Base-by-base conservation (phyloP, 2,888 invertebrate species). In the Lypha dubia region DNA sequence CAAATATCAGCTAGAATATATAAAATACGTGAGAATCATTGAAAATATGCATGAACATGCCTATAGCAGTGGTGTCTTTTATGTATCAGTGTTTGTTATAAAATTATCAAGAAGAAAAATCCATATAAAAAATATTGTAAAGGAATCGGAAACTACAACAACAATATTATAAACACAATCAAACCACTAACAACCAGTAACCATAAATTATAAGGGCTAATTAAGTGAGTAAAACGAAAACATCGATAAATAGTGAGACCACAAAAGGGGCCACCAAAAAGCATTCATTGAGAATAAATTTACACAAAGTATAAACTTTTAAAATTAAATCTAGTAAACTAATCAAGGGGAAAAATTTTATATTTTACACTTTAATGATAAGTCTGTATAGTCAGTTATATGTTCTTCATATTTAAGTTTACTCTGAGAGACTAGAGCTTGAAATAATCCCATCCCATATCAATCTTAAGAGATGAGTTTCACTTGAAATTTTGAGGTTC, bases 131-230 rank as follows among this genome's bases (percentile, higher is more conserved):
- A 41, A 20, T 22, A 51, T 67, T 65, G 49, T 44, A 71, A 83
- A 75, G 74, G 70, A 62, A 79, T 58, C 74, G 56, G 22, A 74
- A 44, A 60, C 58, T 71, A 65, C 20, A 82, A 17, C 41, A 53
- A 67, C 20, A 76, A 28, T 17, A 53, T 11, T 60, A 24, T 58
- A 38, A 68, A 60, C n/a, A n/a, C n/a, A n/a, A n/a, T n/a, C 46
- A 83, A 56, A 56, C 67, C 62, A 46, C 35, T 58, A 65, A 74
- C 28, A 49, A 67, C 3, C 65, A 49, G 35, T 65, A 58, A 63
- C 38, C 58, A 53, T 71, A 53, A 70, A 60, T 70, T 79, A 79
- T 79, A 83, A 79, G 79, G 70, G 74, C 74, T 63, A 51, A 79
- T 17, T 56, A 49, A 73, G 49, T 62, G 63, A 74, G 53, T 68